A percentile compares a stretch with the other conserved stretches of the same genome.
These are phyloP conservation scores for Palythoa caribaeorum DNA, from an alignment of 92 coral and sea anemone species.

Conservation along the genomic window DNA sequence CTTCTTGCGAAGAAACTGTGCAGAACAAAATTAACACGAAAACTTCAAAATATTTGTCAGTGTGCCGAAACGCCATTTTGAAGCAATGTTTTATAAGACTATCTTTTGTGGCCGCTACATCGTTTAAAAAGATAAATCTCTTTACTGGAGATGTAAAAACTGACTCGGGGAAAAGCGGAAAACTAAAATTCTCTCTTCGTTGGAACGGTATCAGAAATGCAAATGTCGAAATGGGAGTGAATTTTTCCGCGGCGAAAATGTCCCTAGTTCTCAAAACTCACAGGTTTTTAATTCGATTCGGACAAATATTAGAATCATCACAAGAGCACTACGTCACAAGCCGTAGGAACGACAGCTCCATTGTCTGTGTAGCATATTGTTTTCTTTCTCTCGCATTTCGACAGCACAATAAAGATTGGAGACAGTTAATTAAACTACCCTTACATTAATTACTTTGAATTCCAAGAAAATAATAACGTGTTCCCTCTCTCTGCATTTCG, in stretches of 20 bases:
- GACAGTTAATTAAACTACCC: slow-evolving; percentile 1
- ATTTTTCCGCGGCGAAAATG: background rate
- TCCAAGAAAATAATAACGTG: background rate
- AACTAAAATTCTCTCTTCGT: background rate
- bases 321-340: background rate
- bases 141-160: background rate
- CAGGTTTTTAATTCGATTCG: background rate
- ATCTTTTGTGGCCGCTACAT: background rate
- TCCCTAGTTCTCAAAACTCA: background rate
- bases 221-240: background rate
- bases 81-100: background rate
- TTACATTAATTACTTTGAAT: background rate
- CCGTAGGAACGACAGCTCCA: background rate
- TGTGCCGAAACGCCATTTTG: background rate
- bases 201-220: background rate
- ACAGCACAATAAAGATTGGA: background rate
- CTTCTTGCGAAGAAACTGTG: background rate
- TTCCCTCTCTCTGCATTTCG: background rate
- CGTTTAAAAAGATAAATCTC: background rate
- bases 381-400: background rate
- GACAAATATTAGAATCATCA: background rate
- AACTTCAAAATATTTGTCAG: background rate
- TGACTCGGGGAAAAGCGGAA: background rate
- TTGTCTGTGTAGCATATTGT: background rate
- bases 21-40: background rate